A percentile compares a stretch with the other conserved stretches of the same genome.
Conservation (phyloP, 2,797 vertebrate species). For the Morelia viridis region DNA sequence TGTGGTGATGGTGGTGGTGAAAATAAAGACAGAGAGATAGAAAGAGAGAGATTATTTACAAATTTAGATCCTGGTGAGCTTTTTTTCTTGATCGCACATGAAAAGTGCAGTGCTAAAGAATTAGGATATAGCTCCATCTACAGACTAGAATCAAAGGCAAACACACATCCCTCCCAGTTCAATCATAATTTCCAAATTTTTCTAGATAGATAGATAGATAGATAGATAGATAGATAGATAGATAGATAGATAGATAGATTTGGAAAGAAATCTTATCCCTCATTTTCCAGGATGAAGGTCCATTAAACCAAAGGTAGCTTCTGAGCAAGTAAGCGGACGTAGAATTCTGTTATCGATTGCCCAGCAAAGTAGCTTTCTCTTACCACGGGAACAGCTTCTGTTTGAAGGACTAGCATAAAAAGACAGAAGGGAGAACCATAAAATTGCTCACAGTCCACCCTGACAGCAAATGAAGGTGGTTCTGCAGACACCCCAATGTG, state of each 20-base stretch:
- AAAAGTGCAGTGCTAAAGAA: background rate
- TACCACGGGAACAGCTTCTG: background rate
- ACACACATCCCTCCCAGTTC: background rate
- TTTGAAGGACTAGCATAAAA: background rate
- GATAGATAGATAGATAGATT: too few relatives aligned
- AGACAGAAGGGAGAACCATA: background rate
- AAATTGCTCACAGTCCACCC: background rate
- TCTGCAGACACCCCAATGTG: background rate
- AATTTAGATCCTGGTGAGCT: constrained; percentile 40
- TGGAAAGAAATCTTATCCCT: too few relatives aligned
- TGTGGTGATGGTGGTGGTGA: accelerated
- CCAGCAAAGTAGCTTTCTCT: background rate
- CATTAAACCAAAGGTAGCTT: background rate
- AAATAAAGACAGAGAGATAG: background rate
- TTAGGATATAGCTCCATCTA: constrained; percentile 76
- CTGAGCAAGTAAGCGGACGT: background rate
- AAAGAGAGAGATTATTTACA: background rate
- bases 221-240: too few relatives aligned
- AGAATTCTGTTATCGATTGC: too few relatives aligned
- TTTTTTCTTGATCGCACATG: constrained; percentile 33
- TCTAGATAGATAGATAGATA: too few relatives aligned
- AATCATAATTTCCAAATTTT: background rate
- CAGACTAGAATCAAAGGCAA: constrained; percentile 55
- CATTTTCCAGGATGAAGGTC: background rate
- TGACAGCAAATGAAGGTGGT: background rate